Evolutionary conservation across 2,113 vertebrate species (phyloP).

Genomic region (Dipodomys stephensi): DNA sequence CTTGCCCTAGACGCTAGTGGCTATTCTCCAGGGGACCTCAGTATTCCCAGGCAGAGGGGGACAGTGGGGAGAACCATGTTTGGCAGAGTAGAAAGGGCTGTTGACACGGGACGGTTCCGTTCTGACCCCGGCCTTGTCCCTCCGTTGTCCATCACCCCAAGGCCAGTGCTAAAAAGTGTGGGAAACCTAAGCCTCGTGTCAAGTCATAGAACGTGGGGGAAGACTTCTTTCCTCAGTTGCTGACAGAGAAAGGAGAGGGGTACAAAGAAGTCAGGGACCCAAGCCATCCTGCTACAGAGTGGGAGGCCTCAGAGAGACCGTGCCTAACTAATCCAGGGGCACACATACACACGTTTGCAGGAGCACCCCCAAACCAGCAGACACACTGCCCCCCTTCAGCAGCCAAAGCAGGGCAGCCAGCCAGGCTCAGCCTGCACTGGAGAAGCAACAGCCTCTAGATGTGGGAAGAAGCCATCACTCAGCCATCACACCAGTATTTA

Average conservation of each 20-base stretch:
- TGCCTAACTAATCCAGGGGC: too few species aligned
- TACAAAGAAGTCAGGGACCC: rapidly evolving
- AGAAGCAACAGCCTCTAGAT: neutral
- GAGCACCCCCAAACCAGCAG: neutral
- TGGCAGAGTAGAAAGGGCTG: neutral
- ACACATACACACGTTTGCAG: neutral
- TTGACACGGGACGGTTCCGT: rapidly evolving
- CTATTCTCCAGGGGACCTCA: neutral
- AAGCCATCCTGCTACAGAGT: neutral
- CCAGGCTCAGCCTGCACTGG: neutral
- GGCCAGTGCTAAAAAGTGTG: rapidly evolving
- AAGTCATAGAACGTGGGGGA: neutral
- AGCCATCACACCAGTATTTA: neutral
- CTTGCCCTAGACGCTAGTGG: too few species aligned
- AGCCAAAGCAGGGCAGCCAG: neutral
- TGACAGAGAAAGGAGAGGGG: neutral
- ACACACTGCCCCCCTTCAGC: rapidly evolving
- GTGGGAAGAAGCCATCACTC: neutral
- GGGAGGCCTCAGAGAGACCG: neutral
- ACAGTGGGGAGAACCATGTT: neutral
- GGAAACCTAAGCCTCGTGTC: neutral
- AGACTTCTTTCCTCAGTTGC: neutral
- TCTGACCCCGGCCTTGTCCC: neutral
- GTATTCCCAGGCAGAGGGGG: too few species aligned
- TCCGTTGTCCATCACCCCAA: neutral